Evolutionary conservation across 2,113 vertebrate genomes (phyloP).

Genomic region (Miniopterus natalensis): DNA sequence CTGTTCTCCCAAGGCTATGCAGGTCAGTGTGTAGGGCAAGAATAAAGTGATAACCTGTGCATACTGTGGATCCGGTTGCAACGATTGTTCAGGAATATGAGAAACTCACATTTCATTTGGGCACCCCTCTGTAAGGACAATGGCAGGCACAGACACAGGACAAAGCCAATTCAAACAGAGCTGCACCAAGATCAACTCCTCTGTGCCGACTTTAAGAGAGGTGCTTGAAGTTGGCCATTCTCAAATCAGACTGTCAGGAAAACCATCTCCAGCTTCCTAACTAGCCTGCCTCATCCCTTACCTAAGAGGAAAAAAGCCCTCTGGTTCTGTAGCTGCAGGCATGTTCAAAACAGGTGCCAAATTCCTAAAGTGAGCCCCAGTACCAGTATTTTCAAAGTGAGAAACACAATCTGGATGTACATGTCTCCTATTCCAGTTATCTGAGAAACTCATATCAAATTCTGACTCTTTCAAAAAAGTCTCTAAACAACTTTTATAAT

Average conservation of each 20-base stretch:
- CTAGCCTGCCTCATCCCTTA: not conserved
- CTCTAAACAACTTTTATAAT: slow-evolving; percentile 67
- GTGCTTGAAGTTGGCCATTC: not conserved
- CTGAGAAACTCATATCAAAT: slow-evolving; percentile 77
- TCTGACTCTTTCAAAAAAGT: slow-evolving; percentile 59
- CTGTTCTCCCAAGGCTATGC: not conserved
- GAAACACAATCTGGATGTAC: slow-evolving; percentile 54
- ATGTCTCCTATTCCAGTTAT: slow-evolving; percentile 63
- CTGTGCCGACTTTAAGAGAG: not conserved
- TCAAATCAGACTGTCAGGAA: not conserved
- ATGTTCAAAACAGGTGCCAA: not conserved
- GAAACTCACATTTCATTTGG: not conserved
- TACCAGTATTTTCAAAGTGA: slow-evolving; percentile 38
- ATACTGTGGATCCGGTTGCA: not conserved
- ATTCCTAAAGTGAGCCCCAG: slow-evolving; percentile 32
- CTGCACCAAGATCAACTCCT: not conserved
- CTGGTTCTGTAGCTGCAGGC: not conserved
- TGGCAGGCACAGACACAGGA: not conserved
- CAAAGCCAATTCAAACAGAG: not conserved
- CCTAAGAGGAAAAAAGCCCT: not conserved
- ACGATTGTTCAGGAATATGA: not conserved
- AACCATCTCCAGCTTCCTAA: not conserved
- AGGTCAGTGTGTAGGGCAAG: not conserved
- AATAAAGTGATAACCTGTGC: not conserved
- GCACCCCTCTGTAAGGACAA: not conserved